Evolutionary conservation across 2,113 vertebrate genomes (phyloP).

Genomic region (Cheilinus undulatus): DNA sequence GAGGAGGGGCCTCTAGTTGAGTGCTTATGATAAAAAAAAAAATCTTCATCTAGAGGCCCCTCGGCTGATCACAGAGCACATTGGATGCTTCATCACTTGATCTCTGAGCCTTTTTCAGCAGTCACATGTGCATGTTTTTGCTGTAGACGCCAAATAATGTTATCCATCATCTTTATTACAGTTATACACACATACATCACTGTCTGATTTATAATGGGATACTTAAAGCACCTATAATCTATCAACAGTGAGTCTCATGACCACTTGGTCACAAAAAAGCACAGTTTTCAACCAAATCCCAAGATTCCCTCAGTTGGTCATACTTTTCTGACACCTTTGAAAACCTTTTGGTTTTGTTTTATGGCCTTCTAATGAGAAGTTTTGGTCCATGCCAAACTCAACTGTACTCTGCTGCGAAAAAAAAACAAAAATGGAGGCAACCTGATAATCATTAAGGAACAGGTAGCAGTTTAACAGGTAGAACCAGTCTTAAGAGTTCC

Average conservation of each 20-base stretch:
- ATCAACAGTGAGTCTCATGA: neutral
- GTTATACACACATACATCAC: slow-evolving; percentile 41
- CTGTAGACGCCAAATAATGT: slow-evolving; percentile 21
- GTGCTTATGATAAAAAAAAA: neutral
- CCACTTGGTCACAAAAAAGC: neutral
- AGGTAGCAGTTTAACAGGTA: too few species aligned
- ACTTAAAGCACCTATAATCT: neutral
- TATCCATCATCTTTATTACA: slow-evolving; percentile 50
- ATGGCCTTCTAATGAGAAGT: neutral
- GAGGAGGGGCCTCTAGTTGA: slow-evolving; percentile 23
- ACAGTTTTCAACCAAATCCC: neutral
- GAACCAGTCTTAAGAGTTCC: too few species aligned
- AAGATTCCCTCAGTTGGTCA: neutral
- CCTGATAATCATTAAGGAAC: too few species aligned
- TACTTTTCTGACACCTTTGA: neutral
- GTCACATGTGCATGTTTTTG: slow-evolving; percentile 10
- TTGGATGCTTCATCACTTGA: slow-evolving; percentile 20
- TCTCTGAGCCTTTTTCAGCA: slow-evolving; percentile 9
- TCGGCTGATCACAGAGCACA: slow-evolving; percentile 24
- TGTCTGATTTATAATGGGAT: slow-evolving; percentile 36
- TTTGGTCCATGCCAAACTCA: neutral
- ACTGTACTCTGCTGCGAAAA: too few species aligned
- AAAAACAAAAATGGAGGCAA: too few species aligned
- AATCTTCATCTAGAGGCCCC: slow-evolving; percentile 16
- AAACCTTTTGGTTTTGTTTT: neutral